Evolutionary conservation across 2,113 vertebrate genomes (phyloP).

Genomic region (Alethe diademata): DNA sequence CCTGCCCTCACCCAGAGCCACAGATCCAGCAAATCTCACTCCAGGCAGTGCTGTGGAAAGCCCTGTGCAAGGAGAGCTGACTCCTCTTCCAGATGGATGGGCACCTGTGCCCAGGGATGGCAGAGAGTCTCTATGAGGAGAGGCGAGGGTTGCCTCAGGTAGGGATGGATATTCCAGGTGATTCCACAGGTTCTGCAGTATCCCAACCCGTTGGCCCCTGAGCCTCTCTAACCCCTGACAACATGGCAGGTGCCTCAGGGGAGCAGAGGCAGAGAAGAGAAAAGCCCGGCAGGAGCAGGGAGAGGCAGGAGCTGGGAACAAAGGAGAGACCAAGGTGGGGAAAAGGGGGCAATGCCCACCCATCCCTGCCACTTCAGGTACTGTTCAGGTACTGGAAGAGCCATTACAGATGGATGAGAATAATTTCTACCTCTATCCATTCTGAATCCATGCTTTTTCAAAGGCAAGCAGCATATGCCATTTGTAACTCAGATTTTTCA

Average conservation of each 20-base stretch:
- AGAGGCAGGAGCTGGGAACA: too few species aligned
- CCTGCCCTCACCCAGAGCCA: not conserved
- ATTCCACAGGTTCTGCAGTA: not conserved
- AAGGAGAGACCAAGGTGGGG: not conserved
- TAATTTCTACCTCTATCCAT: not conserved
- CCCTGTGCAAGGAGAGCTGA: not conserved
- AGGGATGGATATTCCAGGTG: rapidly evolving
- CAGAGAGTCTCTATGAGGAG: not conserved
- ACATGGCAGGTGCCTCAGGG: rapidly evolving
- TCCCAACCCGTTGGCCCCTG: not conserved
- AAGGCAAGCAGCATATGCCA: not conserved
- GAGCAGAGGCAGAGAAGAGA: not conserved
- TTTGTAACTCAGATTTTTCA: not conserved
- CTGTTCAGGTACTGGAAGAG: not conserved
- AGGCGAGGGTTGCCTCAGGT: rapidly evolving
- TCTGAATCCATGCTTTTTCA: not conserved
- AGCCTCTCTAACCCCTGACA: not conserved
- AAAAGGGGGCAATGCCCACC: not conserved
- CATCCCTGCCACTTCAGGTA: not conserved
- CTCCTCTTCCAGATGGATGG: not conserved
- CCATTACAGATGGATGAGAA: rapidly evolving
- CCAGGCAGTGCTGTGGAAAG: rapidly evolving
- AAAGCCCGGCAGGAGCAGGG: not conserved
- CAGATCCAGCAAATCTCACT: not conserved
- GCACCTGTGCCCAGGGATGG: rapidly evolving